These are phyloP conservation scores for Gymnoscopelus microlampas DNA, from an alignment of 2,797 vertebrate species.

Conservation along the genomic window DNA sequence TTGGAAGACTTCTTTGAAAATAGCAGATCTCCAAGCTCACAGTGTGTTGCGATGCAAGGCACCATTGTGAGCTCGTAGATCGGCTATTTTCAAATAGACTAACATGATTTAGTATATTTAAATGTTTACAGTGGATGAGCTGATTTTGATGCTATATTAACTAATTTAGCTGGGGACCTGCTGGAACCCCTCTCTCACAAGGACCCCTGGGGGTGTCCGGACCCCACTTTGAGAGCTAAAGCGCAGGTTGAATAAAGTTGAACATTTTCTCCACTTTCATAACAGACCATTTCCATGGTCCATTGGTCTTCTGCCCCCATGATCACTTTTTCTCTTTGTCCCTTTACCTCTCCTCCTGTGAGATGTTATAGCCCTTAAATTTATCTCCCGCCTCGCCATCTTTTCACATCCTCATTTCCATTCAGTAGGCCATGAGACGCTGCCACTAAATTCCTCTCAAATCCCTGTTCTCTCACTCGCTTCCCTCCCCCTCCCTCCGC, in stretches of 20 bases:
- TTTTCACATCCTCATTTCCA: conserved; percentile 67
- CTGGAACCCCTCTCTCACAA: too few species aligned
- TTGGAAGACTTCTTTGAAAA: too few species aligned
- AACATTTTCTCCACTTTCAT: conserved; percentile 10
- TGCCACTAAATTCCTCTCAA: conserved; percentile 80
- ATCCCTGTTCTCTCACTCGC: conserved; percentile 76
- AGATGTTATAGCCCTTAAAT: conserved; percentile 58
- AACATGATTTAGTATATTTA: too few species aligned
- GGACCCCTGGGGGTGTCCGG: not conserved
- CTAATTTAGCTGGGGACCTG: too few species aligned
- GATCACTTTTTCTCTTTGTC: conserved; percentile 57
- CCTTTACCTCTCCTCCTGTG: conserved; percentile 48
- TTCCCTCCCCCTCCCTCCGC: conserved; percentile 70
- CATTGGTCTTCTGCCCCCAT: conserved; percentile 40
- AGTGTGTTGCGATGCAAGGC: too few species aligned
- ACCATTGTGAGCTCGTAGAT: too few species aligned
- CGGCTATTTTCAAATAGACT: too few species aligned
- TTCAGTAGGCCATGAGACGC: conserved; percentile 69
- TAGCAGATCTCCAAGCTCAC: too few species aligned
- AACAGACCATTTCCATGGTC: conserved; percentile 25
- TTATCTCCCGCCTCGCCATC: conserved; percentile 55
- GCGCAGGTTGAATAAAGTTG: conserved; percentile 49
- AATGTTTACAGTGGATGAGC: too few species aligned
- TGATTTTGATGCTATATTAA: too few species aligned
- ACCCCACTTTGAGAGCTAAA: conserved; percentile 48